Conservation (phyloP, 2,888 invertebrate genomes). For the Ceraclea dissimilis region DNA sequence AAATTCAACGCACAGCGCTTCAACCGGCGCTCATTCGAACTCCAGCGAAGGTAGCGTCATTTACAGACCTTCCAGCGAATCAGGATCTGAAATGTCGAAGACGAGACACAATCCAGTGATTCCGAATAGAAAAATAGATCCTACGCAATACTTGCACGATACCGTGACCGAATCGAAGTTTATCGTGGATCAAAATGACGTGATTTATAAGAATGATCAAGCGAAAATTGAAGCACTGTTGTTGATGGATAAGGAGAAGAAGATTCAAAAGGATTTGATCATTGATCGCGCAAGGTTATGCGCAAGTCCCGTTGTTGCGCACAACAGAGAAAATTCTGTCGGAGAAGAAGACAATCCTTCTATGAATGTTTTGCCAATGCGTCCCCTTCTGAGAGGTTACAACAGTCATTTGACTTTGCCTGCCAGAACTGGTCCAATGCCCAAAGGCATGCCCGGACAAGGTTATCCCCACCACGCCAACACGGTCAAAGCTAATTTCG, state of each 20-base stretch:
- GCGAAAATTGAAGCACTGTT: conserved; percentile 8
- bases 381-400: conserved; percentile 74
- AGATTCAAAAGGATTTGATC: conserved; percentile 23
- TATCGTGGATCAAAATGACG: conserved; percentile 43
- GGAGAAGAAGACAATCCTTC: conserved; percentile 63
- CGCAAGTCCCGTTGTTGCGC: conserved; percentile 39
- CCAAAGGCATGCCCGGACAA: conserved; percentile 40
- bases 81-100: conserved; percentile 55
- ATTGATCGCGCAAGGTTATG: conserved; percentile 11
- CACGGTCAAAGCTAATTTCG: conserved; percentile 49
- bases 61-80: conserved; percentile 65
- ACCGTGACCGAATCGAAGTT: conserved; percentile 47
- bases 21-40: conserved; percentile 61
- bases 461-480: conserved; percentile 47
- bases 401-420: conserved; percentile 71
- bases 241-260: conserved; percentile 10
- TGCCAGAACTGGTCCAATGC: conserved; percentile 48
- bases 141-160: conserved; percentile 45
- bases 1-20: conserved; percentile 50
- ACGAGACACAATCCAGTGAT: conserved; percentile 37
- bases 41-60: conserved; percentile 68
- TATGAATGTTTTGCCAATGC: conserved; percentile 85
- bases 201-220: conserved; percentile 28
- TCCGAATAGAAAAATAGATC: conserved; percentile 48
- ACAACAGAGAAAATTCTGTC: conserved; percentile 47